Evolutionary conservation across 2,113 vertebrate species (phyloP).

Genomic region (Columba livia): DNA sequence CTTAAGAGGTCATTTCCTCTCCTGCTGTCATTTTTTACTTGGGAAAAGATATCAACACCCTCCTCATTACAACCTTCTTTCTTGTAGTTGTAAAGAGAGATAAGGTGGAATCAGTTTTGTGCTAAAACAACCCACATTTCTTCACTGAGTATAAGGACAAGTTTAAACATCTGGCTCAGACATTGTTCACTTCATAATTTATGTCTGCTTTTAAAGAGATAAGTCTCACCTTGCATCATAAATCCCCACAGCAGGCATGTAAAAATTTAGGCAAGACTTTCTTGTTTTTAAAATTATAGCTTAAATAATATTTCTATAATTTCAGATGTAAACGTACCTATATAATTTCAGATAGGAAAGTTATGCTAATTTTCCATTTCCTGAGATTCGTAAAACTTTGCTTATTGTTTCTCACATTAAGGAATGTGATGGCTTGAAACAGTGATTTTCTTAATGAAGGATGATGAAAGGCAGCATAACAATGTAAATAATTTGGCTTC

Average conservation of each 20-base stretch:
- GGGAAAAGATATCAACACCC: background rate
- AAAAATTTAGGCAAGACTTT: background rate
- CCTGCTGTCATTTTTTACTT: background rate
- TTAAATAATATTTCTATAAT: background rate
- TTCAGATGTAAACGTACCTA: background rate
- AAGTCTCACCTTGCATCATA: background rate
- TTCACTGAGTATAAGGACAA: background rate
- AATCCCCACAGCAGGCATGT: background rate
- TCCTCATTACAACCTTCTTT: background rate
- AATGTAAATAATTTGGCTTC: background rate
- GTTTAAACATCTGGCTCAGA: background rate
- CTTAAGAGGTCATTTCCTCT: background rate
- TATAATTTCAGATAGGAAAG: background rate
- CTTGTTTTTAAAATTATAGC: background rate
- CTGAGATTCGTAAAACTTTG: background rate
- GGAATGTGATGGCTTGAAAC: background rate
- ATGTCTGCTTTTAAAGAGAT: background rate
- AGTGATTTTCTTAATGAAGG: background rate
- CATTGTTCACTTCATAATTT: background rate
- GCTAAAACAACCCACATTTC: background rate
- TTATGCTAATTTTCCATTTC: background rate
- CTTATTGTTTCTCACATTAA: background rate
- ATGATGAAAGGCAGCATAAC: background rate
- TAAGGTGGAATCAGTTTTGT: background rate
- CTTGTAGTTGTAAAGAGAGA: accelerated